Percentiles rank a stretch among this genome's conserved stretches.
Evolutionary conservation across 2,888 invertebrate species (phyloP).

Genomic region (Acanthopleura granulata): DNA sequence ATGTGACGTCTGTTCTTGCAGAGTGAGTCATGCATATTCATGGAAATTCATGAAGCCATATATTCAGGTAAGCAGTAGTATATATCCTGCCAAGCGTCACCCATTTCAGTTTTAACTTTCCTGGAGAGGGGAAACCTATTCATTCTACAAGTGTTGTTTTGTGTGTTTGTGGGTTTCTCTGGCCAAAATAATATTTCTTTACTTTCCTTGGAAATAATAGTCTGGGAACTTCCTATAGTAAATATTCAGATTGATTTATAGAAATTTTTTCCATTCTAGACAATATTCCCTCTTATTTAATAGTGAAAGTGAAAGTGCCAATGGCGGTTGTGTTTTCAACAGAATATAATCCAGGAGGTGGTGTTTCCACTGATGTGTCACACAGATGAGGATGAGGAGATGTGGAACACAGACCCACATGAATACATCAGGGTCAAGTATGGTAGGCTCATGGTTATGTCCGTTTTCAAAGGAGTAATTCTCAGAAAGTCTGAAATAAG

Average conservation of each 20-base stretch:
- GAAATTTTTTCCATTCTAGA: neutral
- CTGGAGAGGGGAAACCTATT: no score
- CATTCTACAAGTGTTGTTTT: no score
- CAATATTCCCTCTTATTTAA: slow-evolving; percentile 3
- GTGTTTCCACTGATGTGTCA: slow-evolving; percentile 97
- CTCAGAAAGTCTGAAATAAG: no score
- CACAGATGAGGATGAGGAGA: slow-evolving; percentile 92
- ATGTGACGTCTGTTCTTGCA: slow-evolving; percentile 69
- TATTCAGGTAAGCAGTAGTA: slow-evolving; percentile 77
- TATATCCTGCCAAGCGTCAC: no score
- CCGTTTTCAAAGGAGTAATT: no score
- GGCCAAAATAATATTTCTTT: no score
- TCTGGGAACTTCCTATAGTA: neutral
- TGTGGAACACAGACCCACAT: slow-evolving; percentile 96
- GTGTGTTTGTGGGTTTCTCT: no score
- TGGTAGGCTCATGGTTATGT: slow-evolving; percentile 74
- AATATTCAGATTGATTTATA: slow-evolving; percentile 4
- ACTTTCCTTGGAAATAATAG: no score
- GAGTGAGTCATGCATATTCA: slow-evolving; percentile 85
- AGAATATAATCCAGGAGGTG: slow-evolving; percentile 91
- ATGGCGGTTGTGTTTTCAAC: slow-evolving; percentile 19
- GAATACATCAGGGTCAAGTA: slow-evolving; percentile 98
- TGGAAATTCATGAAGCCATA: slow-evolving; percentile 98
- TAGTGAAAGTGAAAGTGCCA: neutral
- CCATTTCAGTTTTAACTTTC: no score